Conservation (phyloP, 1,140 invertebrate species). For the Solen grandis region DNA sequence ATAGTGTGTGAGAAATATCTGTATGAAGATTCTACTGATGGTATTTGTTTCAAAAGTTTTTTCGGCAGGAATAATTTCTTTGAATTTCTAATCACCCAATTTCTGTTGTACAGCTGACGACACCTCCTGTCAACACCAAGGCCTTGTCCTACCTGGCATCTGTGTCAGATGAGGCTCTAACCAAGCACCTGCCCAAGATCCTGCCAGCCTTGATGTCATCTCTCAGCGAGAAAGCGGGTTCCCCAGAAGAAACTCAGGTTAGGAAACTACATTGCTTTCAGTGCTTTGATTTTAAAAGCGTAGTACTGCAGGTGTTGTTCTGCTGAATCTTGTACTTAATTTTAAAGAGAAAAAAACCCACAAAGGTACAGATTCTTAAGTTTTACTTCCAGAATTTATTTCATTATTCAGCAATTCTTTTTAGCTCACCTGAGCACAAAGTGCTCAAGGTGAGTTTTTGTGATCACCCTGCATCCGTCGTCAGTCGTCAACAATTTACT, state of each 20-base stretch:
- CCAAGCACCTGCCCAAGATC: conserved; percentile 94
- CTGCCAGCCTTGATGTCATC: conserved; percentile 93
- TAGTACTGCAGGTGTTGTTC: background rate
- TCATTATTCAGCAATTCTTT: too few species aligned
- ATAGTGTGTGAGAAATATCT: too few species aligned
- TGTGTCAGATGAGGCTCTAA: conserved; percentile 96
- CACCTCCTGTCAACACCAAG: conserved; percentile 93
- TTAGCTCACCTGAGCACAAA: too few species aligned
- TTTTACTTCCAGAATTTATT: too few species aligned
- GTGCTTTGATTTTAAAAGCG: background rate
- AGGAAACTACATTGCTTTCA: background rate
- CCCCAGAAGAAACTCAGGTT: conserved; percentile 81
- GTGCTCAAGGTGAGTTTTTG: too few species aligned
- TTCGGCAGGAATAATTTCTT: too few species aligned
- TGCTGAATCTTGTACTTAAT: background rate
- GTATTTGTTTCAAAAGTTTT: too few species aligned
- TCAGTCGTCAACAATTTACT: too few species aligned
- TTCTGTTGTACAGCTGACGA: conserved; percentile 87
- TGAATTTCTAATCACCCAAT: too few species aligned
- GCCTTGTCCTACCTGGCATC: conserved; percentile 95
- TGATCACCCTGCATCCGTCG: too few species aligned
- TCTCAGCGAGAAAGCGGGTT: conserved; percentile 84
- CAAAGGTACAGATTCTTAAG: too few species aligned
- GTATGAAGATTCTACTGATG: too few species aligned
- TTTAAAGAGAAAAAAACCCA: background rate